Evolutionary conservation across 2,797 vertebrate species (phyloP), one percentile per base, ranked within the genome.

Genomic region (Acipenser ruthenus): DNA sequence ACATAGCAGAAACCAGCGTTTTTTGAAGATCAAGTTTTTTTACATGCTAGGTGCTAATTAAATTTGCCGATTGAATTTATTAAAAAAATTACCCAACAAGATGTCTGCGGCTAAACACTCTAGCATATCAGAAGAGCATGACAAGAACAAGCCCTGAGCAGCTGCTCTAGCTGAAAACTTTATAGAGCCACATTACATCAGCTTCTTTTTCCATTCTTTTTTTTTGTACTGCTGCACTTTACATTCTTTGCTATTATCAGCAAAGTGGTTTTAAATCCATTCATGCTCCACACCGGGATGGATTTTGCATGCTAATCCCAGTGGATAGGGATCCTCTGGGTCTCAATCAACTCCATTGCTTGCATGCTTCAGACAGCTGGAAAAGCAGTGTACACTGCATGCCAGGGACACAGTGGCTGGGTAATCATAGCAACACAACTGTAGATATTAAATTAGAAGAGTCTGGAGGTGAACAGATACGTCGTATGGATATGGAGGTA

Each of bases 261-360:
- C 74, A 87, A 89, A 90, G 83, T 84, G 86, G 80, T 88, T 88
- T 85, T 86, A 88, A 91, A 89, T 85, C 86, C 73, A 71, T 77
- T 82, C 71, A 80, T 66, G 74, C 81, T 82, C 82, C 70, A 76
- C 80, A 85, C 83, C 78, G 80, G 80, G 82, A 85, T 86, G 86
- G 87, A 84, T 79, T 83, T 83, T 77, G 78, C 83, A 79, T 75
- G 84, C 72, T 89, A 87, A 90, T 90, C 87, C 86, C 74, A 67
- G 0, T 77, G 86, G 87, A 88, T 83, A 80, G 63, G 60, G 78
- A 84, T 87, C 83, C 81, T 76, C 85, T 82, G 78, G 83, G 87
- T 78, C 79, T 80, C 81, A 61, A 75, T 78, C 74, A 74, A 77
- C 77, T 82, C 84, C 86, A 83, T 87, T 82, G 84, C 82, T 83